Evolutionary conservation across 2,113 vertebrate genomes (phyloP).

Genomic region (Bothrops jararaca): DNA sequence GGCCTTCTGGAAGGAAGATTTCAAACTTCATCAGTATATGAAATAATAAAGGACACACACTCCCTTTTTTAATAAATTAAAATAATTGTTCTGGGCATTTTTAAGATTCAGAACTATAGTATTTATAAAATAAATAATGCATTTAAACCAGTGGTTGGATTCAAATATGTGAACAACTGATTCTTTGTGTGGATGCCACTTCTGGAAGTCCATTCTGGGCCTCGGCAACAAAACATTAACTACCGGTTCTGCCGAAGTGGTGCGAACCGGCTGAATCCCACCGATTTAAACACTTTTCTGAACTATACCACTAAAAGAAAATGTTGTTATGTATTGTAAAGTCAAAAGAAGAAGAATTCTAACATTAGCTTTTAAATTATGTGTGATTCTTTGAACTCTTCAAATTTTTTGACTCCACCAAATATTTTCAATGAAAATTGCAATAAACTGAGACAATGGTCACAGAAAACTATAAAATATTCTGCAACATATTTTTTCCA

Average conservation of each 20-base stretch:
- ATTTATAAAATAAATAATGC: conserved; percentile 9
- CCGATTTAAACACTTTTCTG: not conserved
- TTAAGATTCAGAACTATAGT: not conserved
- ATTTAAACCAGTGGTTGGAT: not conserved
- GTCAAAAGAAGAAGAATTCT: not conserved
- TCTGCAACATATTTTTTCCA: not conserved
- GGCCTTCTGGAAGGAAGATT: not conserved
- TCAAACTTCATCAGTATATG: not conserved
- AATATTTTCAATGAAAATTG: not conserved
- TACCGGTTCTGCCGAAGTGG: too few species aligned
- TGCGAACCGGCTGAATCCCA: too few species aligned
- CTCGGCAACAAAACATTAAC: too few species aligned
- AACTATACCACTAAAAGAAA: not conserved
- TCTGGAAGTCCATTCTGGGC: too few species aligned
- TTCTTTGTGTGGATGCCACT: too few species aligned
- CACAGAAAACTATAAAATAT: not conserved
- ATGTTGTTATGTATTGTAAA: not conserved
- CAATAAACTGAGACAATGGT: not conserved
- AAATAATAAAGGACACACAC: not conserved
- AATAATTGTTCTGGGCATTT: not conserved
- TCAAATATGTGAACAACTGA: too few species aligned
- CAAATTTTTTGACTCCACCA: not conserved
- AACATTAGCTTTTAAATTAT: not conserved
- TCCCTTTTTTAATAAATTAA: not conserved
- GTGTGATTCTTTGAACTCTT: not conserved